phyloP scores from a whole-genome alignment of 92 coral and sea anemone species.

The Siderastrea siderea region DNA sequence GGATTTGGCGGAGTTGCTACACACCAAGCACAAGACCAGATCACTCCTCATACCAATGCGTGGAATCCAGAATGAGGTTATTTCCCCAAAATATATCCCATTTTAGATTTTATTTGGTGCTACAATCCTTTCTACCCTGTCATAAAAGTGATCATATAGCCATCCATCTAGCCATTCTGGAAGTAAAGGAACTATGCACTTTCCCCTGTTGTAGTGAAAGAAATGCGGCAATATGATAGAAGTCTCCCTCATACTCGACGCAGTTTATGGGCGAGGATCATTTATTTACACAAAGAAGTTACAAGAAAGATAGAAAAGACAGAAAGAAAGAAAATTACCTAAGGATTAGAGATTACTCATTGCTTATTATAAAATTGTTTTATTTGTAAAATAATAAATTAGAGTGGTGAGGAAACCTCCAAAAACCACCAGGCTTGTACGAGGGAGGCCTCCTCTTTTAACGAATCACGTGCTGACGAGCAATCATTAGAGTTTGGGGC shows the following conservation, averaged over 20 bases:
- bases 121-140: constrained; percentile 3
- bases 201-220: constrained; percentile 45
- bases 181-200: constrained; percentile 15
- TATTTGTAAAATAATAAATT: too few species aligned
- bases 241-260: constrained; percentile 40
- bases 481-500: too few species aligned
- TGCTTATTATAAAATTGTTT: too few species aligned
- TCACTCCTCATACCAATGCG: not conserved
- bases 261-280: not conserved
- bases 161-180: constrained; percentile 39
- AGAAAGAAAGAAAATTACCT: too few species aligned
- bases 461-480: not conserved
- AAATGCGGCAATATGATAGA: constrained; percentile 37
- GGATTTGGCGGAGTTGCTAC: constrained; percentile 1
- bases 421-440: too few species aligned
- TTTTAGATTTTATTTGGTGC: too few species aligned
- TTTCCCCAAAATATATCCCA: not conserved
- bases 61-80: constrained; percentile 24
- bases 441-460: not conserved
- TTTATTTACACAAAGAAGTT: not conserved
- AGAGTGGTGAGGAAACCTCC: too few species aligned
- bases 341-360: too few species aligned
- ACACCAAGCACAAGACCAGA: constrained; percentile 17
- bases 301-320: too few species aligned
- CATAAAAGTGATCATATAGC: constrained; percentile 10